Base-by-base conservation (phyloP, 1,140 invertebrate genomes). In the Lanistes nyassanus region DNA sequence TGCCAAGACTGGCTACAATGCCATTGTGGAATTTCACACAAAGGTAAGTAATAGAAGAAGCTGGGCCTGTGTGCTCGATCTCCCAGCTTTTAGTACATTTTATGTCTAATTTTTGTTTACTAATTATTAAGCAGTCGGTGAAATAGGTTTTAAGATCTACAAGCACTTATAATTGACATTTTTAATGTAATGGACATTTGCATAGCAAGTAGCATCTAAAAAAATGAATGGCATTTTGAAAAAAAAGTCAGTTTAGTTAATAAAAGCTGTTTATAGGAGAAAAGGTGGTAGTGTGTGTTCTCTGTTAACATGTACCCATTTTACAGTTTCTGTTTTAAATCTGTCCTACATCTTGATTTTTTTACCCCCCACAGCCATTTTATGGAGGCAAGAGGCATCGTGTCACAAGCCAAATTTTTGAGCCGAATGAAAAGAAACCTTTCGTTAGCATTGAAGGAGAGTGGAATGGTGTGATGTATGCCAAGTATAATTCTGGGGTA, bases 401-500 rank as follows among this genome's bases (percentile, higher is more conserved):
- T 76, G 85, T 91, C 23, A 80, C 82, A 26, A 90, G 86, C 23
- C 82, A 85, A 51, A 81, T 91, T 34, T 89, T 82, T 82, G 90
- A 93, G 89, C 94, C 91, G 0, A 92, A 91, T 51, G 94, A 96
- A 55, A 97, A 97, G 89, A 98, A 97, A 86, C 93, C 96, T 0
- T 95, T 98, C 82, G 90, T 97, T 42, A 93, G 91, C 26, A 93
- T 98, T 66, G 93, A 92, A 76, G 97, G 97, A 55, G 97, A 98
- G 91, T 99, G 97, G 97, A 99, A 97, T 90, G 95, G 95, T n/a
- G 88, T 92, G 26, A 97, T 99, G 94, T 94, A 94, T 85, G 94
- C 94, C 3, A 95, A 96, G 86, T 95, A 94, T 93, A 76, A 65
- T 51, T 88, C 91, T 36, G 95, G 95, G 84, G 95, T 88, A 79